Percentiles rank a stretch among this genome's conserved stretches.
These are phyloP conservation scores for Papilio elwesi DNA, from an alignment of 2,888 invertebrate species.

Conservation along the genomic window DNA sequence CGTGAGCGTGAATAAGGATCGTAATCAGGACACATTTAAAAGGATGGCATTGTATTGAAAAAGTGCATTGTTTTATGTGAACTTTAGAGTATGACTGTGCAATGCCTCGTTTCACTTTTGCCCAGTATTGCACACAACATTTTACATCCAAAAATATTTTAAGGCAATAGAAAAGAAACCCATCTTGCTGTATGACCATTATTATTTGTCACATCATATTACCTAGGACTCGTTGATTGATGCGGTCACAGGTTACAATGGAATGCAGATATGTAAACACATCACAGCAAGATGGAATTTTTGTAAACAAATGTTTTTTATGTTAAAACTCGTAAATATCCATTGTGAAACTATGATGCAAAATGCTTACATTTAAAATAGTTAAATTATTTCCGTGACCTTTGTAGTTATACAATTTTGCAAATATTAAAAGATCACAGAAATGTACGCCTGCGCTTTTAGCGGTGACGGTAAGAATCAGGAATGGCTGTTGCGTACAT, in stretches of 20 bases:
- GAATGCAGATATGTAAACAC: no score
- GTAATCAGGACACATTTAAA: constrained; percentile 63
- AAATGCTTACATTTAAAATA: constrained; percentile 4
- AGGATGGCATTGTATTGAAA: constrained; percentile 67
- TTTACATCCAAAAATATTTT: background rate
- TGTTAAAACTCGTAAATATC: background rate
- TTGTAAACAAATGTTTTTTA: no score
- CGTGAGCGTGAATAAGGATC: constrained; percentile 59
- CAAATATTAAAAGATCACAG: no score
- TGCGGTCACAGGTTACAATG: no score
- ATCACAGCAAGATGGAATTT: no score
- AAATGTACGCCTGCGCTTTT: no score
- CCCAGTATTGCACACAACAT: background rate
- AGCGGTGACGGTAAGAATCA: no score
- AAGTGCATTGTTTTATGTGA: constrained; percentile 63
- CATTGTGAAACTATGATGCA: constrained; percentile 16
- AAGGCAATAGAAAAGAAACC: no score
- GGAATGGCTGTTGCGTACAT: no score
- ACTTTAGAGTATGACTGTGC: constrained; percentile 36
- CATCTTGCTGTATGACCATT: no score
- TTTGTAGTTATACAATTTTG: background rate
- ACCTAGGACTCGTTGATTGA: no score
- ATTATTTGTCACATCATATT: no score
- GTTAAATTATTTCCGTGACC: background rate
- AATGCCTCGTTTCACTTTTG: constrained; percentile 22